A percentile compares a stretch with the other conserved stretches of the same genome.
Conservation (phyloP, 2,888 invertebrate genomes). For the Conomelus anceps region DNA sequence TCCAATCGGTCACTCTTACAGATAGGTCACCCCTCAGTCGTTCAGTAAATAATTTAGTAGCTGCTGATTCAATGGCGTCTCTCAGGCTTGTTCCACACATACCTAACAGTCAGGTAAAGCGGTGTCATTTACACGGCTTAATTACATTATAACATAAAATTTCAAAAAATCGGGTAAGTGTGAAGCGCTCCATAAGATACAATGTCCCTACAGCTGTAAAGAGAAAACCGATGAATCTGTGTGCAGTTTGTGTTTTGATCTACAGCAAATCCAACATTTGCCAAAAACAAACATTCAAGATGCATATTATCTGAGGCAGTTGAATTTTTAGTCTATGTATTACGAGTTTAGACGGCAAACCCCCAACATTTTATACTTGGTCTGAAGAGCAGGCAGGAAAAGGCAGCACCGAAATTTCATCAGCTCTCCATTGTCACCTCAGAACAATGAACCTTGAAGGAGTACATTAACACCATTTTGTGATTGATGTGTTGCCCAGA, state of each 20-base stretch:
- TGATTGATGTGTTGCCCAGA: conserved; percentile 1
- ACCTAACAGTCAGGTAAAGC: too few species aligned
- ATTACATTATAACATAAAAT: too few species aligned
- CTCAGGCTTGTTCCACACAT: too few species aligned
- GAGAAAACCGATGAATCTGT: conserved; percentile 7
- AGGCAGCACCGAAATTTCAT: background rate
- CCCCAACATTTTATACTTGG: conserved; percentile 1
- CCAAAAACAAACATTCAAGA: conserved; percentile 9
- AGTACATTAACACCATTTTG: background rate
- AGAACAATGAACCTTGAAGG: background rate
- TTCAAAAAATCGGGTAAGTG: too few species aligned
- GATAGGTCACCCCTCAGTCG: too few species aligned
- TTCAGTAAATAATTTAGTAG: too few species aligned
- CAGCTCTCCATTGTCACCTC: background rate
- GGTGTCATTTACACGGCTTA: too few species aligned
- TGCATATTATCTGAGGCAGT: background rate
- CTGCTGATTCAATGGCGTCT: too few species aligned
- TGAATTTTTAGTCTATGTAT: conserved; percentile 2
- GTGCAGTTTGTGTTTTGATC: background rate
- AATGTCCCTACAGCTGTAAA: too few species aligned
- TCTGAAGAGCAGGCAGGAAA: background rate
- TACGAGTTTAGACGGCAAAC: background rate
- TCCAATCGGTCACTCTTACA: too few species aligned
- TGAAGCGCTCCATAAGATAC: too few species aligned
- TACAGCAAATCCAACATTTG: background rate